Percentiles rank a stretch among this genome's conserved stretches.
Evolutionary conservation across 2,888 invertebrate species (phyloP).

Genomic region (Bugula neritina): DNA sequence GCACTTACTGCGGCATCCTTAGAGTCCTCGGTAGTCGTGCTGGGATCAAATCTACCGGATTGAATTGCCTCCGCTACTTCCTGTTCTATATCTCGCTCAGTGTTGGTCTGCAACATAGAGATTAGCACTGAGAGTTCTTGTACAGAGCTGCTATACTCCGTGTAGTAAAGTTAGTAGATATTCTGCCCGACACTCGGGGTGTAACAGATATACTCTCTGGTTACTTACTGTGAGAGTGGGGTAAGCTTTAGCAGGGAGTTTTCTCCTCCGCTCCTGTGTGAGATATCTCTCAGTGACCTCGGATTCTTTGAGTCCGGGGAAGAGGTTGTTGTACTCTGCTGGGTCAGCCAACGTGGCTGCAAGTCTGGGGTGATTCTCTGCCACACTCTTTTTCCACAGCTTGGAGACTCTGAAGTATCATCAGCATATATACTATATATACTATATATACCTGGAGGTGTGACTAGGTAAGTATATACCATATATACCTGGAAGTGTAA

Average conservation of each 20-base stretch:
- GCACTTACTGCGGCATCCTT: conserved; percentile 29
- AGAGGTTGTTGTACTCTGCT: conserved; percentile 88
- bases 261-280: conserved; percentile 37
- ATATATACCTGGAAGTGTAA: too few species aligned
- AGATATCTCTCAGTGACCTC: conserved; percentile 66
- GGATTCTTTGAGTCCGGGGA: conserved; percentile 71
- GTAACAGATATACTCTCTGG: background rate
- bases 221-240: conserved; percentile 54
- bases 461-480: too few species aligned
- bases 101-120: conserved; percentile 45
- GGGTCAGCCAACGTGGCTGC: conserved; percentile 94
- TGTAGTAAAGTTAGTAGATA: conserved; percentile 58
- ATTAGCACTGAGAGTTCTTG: too few species aligned
- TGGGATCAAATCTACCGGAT: conserved; percentile 56
- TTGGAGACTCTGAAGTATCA: conserved; percentile 65
- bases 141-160: too few species aligned
- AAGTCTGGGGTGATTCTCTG: conserved; percentile 77
- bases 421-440: too few species aligned
- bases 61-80: conserved; percentile 65
- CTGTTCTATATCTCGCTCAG: conserved; percentile 65
- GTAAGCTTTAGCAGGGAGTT: conserved; percentile 61
- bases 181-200: too few species aligned
- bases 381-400: conserved; percentile 77
- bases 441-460: too few species aligned
- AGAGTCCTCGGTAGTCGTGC: conserved; percentile 31